Percentiles rank a stretch among this genome's conserved stretches.
phyloP scores from a whole-genome alignment of 2,113 vertebrate species.

The Epinephelus moara region DNA sequence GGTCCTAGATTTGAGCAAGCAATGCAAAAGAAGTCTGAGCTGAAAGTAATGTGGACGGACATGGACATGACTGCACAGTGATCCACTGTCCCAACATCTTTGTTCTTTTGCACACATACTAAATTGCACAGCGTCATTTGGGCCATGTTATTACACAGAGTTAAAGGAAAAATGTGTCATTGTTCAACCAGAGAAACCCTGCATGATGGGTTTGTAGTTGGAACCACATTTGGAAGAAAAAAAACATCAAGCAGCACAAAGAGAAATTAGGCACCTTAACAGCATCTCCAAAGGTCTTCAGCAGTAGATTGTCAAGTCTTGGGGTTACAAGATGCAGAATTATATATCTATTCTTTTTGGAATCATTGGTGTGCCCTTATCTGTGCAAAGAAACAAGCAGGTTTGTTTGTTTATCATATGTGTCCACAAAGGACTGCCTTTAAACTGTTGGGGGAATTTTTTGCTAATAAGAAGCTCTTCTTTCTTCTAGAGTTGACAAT shows the following conservation, averaged over 20 bases:
- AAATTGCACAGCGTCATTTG: slow-evolving; percentile 64
- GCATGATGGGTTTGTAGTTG: slow-evolving; percentile 2
- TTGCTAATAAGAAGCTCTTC: slow-evolving; percentile 13
- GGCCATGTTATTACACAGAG: slow-evolving; percentile 48
- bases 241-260: slow-evolving; percentile 50
- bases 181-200: slow-evolving; percentile 11
- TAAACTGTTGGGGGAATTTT: background rate
- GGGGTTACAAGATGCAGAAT: slow-evolving; percentile 36
- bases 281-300: slow-evolving; percentile 25
- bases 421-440: background rate
- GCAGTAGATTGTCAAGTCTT: slow-evolving; percentile 68
- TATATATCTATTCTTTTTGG: slow-evolving; percentile 11
- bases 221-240: slow-evolving; percentile 51
- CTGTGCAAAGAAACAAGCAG: slow-evolving; percentile 46
- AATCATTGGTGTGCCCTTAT: slow-evolving; percentile 37
- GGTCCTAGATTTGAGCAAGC: slow-evolving; percentile 42
- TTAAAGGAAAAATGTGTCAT: slow-evolving; percentile 20
- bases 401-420: background rate
- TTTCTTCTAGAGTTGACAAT: background rate
- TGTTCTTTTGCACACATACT: slow-evolving; percentile 18
- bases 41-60: slow-evolving; percentile 21
- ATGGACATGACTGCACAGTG: slow-evolving; percentile 35
- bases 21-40: slow-evolving; percentile 23
- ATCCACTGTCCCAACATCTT: slow-evolving; percentile 24
- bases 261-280: slow-evolving; percentile 59